Evolutionary conservation across 2,888 invertebrate genomes (phyloP).

Genomic region (Allygus modestus): DNA sequence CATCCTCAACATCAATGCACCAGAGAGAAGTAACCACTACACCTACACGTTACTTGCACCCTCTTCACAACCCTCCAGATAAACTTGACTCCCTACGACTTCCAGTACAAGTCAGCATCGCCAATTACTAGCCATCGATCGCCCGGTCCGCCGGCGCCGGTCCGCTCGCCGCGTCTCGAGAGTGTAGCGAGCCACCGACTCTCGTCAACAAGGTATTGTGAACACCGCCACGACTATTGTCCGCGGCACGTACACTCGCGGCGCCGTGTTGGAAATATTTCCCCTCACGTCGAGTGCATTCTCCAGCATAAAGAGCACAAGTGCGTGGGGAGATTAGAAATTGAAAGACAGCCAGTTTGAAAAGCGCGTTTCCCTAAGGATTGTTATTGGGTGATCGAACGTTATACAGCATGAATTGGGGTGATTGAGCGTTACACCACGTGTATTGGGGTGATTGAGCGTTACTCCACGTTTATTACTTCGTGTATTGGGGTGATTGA

Average conservation of each 20-base stretch:
- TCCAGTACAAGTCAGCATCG: neutral
- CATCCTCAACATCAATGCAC: no score
- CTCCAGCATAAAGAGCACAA: neutral
- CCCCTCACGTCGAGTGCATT: slow-evolving; percentile 13
- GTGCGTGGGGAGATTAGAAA: slow-evolving; percentile 41
- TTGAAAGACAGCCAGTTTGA: slow-evolving; percentile 31
- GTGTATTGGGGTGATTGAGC: no score
- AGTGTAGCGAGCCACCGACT: no score
- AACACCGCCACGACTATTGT: neutral
- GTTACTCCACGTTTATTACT: no score
- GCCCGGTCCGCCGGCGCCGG: no score
- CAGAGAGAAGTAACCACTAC: no score
- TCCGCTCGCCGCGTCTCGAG: neutral
- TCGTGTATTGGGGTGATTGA: no score
- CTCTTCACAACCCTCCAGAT: neutral
- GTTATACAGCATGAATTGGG: no score
- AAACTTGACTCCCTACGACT: neutral
- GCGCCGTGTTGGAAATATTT: slow-evolving; percentile 22
- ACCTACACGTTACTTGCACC: no score
- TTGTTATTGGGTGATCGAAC: neutral
- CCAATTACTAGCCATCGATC: slow-evolving; percentile 25
- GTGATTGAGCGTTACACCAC: no score
- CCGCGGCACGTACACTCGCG: neutral
- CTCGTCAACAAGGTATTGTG: slow-evolving; percentile 28
- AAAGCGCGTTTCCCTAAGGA: neutral